A percentile compares a stretch with the other conserved stretches of the same genome.
phyloP scores from a whole-genome alignment of 2,797 vertebrate species.

The Falco berigora region DNA sequence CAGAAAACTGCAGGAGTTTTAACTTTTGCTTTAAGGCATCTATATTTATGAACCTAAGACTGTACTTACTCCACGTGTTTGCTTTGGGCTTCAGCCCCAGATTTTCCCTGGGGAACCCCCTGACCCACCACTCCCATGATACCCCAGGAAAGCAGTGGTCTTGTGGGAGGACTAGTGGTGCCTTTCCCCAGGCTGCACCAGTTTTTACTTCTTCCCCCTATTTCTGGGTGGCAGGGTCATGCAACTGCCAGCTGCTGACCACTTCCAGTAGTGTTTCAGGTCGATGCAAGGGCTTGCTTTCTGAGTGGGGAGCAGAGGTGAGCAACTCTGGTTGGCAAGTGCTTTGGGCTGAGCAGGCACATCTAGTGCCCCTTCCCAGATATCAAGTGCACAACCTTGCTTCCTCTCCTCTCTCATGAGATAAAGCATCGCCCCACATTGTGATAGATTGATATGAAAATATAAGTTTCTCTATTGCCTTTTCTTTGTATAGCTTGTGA shows the following conservation, averaged over 20 bases:
- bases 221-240: background rate
- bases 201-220: background rate
- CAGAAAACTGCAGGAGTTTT: background rate
- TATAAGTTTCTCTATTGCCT: background rate
- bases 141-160: background rate
- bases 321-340: background rate
- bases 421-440: background rate
- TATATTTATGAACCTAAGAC: background rate
- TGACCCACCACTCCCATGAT: background rate
- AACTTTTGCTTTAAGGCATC: background rate
- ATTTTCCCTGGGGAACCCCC: background rate
- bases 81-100: background rate
- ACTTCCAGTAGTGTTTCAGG: background rate
- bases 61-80: background rate
- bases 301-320: background rate
- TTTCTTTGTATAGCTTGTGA: background rate
- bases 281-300: background rate
- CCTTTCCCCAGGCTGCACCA: fast-evolving
- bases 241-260: fast-evolving
- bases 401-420: background rate
- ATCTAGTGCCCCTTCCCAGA: background rate
- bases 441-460: background rate
- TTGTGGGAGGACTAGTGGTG: background rate
- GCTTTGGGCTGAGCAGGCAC: background rate
- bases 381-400: background rate